Evolutionary conservation across 2,113 vertebrate genomes (phyloP).

Genomic region (Pluvianellus socialis): DNA sequence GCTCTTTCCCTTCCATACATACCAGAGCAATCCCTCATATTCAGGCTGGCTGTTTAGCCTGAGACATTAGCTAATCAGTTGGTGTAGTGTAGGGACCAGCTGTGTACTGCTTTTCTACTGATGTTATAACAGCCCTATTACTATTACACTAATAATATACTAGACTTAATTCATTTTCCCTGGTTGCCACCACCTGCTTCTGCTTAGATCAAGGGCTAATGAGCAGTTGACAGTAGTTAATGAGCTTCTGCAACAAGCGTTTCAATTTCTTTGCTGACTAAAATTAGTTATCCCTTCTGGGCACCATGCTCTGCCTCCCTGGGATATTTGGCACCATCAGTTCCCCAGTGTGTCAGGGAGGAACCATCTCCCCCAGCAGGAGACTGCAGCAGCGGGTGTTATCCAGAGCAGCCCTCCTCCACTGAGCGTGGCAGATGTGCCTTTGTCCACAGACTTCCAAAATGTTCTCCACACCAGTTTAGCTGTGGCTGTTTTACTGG

Average conservation of each 20-base stretch:
- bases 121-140: not conserved
- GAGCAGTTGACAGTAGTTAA: constrained; percentile 21
- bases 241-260: not conserved
- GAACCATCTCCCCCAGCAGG: not conserved
- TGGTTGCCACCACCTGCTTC: constrained; percentile 1
- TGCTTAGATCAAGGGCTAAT: constrained; percentile 41
- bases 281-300: not conserved
- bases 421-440: not conserved
- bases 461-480: not conserved
- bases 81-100: not conserved
- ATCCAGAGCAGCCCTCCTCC: not conserved
- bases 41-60: not conserved
- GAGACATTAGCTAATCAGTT: not conserved
- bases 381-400: not conserved
- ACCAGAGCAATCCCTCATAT: not conserved
- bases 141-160: not conserved
- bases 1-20: not conserved
- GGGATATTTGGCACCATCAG: not conserved
- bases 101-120: not conserved
- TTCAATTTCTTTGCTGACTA: not conserved
- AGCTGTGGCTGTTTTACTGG: not conserved
- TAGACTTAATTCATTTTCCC: constrained; percentile 42
- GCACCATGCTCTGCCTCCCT: not conserved
- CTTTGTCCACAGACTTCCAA: not conserved
- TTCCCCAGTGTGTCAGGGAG: not conserved